These are phyloP conservation scores for Tympanoctomys barrerae DNA, from an alignment of 2,797 vertebrate species.

Conservation along the genomic window DNA sequence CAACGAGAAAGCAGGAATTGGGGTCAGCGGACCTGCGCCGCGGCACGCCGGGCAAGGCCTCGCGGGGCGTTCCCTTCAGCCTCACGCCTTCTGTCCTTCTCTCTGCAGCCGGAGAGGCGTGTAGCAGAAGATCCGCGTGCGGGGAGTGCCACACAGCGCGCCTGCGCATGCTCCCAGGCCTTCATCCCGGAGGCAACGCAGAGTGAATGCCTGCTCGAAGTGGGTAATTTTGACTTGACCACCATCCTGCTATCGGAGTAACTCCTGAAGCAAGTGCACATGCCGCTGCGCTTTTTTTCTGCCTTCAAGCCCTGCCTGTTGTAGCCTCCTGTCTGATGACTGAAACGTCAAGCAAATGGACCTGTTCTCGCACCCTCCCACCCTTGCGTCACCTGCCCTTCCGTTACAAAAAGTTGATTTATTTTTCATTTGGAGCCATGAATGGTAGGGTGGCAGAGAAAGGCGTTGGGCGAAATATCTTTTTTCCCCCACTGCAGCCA, in stretches of 20 bases:
- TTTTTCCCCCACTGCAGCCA: neutral
- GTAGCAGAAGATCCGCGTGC: fast-evolving
- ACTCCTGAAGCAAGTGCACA: neutral
- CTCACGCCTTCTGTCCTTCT: conserved; percentile 75
- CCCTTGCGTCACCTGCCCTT: conserved; percentile 61
- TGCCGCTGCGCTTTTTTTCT: neutral
- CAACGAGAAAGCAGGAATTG: neutral
- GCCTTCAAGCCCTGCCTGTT: neutral
- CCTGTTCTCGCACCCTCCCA: conserved; percentile 63
- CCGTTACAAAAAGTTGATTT: neutral
- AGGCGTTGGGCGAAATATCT: neutral
- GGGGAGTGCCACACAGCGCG: fast-evolving
- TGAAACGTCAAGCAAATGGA: fast-evolving
- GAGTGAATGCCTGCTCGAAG: fast-evolving
- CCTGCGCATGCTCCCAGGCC: fast-evolving
- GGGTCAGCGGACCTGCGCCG: conserved; percentile 43
- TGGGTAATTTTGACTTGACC: neutral
- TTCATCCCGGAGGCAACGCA: fast-evolving
- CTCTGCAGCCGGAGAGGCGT: neutral
- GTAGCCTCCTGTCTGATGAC: fast-evolving
- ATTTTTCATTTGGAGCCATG: conserved; percentile 69
- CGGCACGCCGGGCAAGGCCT: conserved; percentile 38
- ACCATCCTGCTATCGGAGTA: fast-evolving
- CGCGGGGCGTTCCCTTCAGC: conserved; percentile 23
- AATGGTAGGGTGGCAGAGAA: neutral